phyloP scores from a whole-genome alignment of 2,113 vertebrate species.

The Argyrosomus japonicus region DNA sequence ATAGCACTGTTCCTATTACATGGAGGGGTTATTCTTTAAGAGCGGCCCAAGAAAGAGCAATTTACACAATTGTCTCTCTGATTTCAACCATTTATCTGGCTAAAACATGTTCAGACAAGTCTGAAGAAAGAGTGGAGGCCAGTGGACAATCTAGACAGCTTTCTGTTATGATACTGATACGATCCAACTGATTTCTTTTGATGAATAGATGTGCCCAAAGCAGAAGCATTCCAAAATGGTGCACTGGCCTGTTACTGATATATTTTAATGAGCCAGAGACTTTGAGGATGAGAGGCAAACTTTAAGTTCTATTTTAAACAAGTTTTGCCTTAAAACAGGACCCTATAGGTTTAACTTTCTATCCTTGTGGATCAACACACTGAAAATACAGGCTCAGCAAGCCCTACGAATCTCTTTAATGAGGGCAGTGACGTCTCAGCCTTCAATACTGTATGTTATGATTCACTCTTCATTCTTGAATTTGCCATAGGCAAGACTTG shows the following conservation, averaged over 20 bases:
- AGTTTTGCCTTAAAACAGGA: background rate
- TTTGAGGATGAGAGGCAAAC: background rate
- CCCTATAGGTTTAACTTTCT: background rate
- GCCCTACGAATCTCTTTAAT: background rate
- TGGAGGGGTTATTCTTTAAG: background rate
- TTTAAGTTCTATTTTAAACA: background rate
- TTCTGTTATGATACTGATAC: slow-evolving; percentile 19
- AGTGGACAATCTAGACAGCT: slow-evolving; percentile 37
- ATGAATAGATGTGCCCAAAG: slow-evolving; percentile 17
- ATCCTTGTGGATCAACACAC: background rate
- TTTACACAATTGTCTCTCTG: background rate
- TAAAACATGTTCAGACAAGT: slow-evolving; percentile 21
- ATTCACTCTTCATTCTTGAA: background rate
- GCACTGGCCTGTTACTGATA: slow-evolving; percentile 1
- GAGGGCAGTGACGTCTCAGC: background rate
- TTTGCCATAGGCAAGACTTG: background rate
- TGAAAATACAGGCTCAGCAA: background rate
- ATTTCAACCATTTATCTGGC: slow-evolving; percentile 8
- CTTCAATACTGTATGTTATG: background rate
- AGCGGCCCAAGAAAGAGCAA: background rate
- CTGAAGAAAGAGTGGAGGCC: slow-evolving; percentile 36
- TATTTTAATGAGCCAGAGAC: background rate
- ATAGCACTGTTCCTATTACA: slow-evolving; percentile 2
- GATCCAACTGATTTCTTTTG: slow-evolving; percentile 5
- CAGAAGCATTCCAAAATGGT: background rate